phyloP scores from a whole-genome alignment of 2,113 vertebrate species.

The Leptobrachium leishanense region DNA sequence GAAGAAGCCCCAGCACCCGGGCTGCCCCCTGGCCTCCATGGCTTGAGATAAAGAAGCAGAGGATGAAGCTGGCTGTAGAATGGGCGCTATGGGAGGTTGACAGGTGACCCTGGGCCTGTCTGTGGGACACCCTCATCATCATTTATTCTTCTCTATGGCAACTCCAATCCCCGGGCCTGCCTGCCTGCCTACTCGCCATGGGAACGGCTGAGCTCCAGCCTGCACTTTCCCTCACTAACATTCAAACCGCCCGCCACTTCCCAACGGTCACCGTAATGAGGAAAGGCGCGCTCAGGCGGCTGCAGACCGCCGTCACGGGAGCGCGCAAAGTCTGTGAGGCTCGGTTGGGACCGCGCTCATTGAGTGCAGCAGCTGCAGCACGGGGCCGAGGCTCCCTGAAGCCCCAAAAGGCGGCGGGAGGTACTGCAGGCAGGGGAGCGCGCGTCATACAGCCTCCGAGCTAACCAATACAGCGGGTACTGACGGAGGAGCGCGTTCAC shows the following conservation, averaged over 20 bases:
- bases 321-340: background rate
- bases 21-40: background rate
- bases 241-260: constrained; percentile 35
- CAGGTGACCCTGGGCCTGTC: background rate
- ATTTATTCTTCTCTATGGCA: constrained; percentile 19
- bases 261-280: constrained; percentile 17
- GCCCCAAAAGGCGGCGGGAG: no score
- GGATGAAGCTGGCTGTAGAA: no score
- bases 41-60: background rate
- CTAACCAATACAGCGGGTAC: no score
- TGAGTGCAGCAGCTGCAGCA: no score
- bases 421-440: no score
- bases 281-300: constrained; percentile 1
- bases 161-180: constrained; percentile 20
- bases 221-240: constrained; percentile 25
- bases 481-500: no score
- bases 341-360: background rate
- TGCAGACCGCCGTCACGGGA: background rate
- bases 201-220: constrained; percentile 18
- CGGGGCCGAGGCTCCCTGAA: no score
- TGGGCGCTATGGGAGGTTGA: background rate
- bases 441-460: no score
- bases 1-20: constrained; percentile 39
- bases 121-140: background rate
- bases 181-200: constrained; percentile 8